Evolutionary conservation across 2,113 vertebrate genomes (phyloP).

Genomic region (Odocoileus virginianus): DNA sequence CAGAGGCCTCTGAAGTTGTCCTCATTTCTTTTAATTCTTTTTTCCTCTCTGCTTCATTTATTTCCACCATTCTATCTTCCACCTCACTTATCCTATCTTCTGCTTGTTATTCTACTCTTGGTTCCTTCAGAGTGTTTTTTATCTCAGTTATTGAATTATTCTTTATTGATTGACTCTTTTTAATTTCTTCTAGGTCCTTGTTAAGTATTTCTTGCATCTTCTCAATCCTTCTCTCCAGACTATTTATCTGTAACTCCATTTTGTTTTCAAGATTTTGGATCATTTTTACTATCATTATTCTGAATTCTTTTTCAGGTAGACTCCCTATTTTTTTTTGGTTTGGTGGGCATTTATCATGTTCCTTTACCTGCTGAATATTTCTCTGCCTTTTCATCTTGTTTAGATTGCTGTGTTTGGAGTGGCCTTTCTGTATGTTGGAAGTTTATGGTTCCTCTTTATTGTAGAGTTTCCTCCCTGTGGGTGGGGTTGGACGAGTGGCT

Average conservation of each 20-base stretch:
- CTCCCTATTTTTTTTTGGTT: background rate
- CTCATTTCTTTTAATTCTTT: background rate
- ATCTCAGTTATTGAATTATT: background rate
- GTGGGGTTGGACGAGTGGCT: fast-evolving
- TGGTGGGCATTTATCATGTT: background rate
- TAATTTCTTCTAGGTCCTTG: background rate
- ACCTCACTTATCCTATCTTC: background rate
- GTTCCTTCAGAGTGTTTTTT: background rate
- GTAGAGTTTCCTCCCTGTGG: background rate
- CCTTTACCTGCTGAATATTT: background rate
- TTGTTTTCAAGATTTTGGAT: background rate
- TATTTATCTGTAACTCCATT: background rate
- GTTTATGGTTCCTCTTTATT: background rate
- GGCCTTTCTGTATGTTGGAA: background rate
- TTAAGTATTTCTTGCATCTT: background rate
- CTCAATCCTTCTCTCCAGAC: background rate
- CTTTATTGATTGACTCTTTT: background rate
- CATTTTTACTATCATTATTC: background rate
- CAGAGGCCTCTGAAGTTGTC: background rate
- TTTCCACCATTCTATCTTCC: background rate
- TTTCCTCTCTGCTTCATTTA: background rate
- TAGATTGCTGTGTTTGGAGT: background rate
- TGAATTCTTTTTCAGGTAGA: background rate
- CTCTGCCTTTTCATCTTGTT: background rate
- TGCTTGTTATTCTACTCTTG: background rate